Base-by-base conservation (phyloP, 1,140 invertebrate genomes). In the Scaptomyza montana region DNA sequence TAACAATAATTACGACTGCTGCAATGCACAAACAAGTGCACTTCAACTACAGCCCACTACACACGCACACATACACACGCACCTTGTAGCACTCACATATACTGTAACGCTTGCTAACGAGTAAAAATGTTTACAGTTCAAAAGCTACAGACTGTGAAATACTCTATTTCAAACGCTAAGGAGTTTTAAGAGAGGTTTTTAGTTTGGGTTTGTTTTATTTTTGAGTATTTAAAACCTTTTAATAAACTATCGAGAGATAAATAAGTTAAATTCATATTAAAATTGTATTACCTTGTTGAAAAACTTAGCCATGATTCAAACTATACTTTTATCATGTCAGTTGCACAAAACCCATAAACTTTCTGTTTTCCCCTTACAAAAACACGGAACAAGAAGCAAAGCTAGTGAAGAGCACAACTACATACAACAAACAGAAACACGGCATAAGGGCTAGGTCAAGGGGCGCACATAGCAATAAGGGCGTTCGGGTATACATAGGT, bases 1-100 rank as follows among this genome's bases (percentile, higher is more conserved):
- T 89, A 89, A 84, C 77, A 77, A 89, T 89, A 89, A 89, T 89
- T 89, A 89, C 78, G 85, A 89, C 67, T 84, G 85, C 75, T 55
- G 81, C 81, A 86, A 76, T 76, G 53, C 65, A 89, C 86, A 85
- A 77, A 70, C 80, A 84, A 89, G 85, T 77, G 74, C 68, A 80
- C 84, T 89, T 74, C 53, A 78, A 57, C 39, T 53, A 53, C 71
- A 66, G 43, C 56, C 30, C 69, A 65, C 30, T 46, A 49, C 33
- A 47, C 0, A 66, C 12, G 41, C 16, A 50, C 30, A 60, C 39
- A 49, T 2, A 39, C 36, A 39, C 36, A 39, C 8, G 4, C 9
- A 39, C 36, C 30, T 30, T 30, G 30, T 30, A 30, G 47, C 28
- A 47, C 12, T 47, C 47, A 25, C 53, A 16, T 47, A 66, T 19